These are phyloP conservation scores for Hozukius guyotensis DNA, from an alignment of 2,797 vertebrate genomes.

Conservation along the genomic window DNA sequence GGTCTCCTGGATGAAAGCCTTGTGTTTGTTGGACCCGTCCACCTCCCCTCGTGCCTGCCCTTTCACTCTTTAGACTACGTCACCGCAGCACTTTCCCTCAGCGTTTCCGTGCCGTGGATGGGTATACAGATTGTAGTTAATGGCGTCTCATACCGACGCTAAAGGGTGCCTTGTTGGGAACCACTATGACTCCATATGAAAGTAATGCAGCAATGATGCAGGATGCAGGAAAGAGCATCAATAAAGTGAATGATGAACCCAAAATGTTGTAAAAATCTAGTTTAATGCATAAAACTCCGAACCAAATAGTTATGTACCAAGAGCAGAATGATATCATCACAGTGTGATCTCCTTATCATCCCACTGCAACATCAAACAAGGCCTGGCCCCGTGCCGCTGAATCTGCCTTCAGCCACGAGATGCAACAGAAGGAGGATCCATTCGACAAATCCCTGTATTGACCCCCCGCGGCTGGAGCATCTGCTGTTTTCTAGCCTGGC, in stretches of 20 bases:
- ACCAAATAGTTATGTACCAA: background rate
- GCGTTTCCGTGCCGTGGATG: too few species aligned
- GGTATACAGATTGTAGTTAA: too few species aligned
- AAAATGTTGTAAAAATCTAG: background rate
- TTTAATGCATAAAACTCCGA: background rate
- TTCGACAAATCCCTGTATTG: slow-evolving; percentile 83
- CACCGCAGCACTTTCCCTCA: too few species aligned
- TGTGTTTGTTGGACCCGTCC: too few species aligned
- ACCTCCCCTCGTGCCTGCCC: too few species aligned
- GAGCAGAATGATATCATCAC: slow-evolving; percentile 9
- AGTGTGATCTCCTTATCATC: slow-evolving; percentile 37
- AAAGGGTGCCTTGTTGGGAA: too few species aligned
- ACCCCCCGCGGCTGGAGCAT: slow-evolving; percentile 77
- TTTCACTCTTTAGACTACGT: too few species aligned
- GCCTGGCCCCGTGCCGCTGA: slow-evolving; percentile 64
- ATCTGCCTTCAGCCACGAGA: slow-evolving; percentile 77
- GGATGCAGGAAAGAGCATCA: background rate
- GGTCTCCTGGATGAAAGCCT: too few species aligned
- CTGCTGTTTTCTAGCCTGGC: slow-evolving; percentile 84
- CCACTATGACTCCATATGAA: background rate
- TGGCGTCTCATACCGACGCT: too few species aligned
- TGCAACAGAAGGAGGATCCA: slow-evolving; percentile 83
- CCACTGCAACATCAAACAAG: slow-evolving; percentile 64
- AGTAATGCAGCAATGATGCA: background rate
- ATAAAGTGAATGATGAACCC: background rate